These are phyloP conservation scores for Ophion ellenae DNA, from an alignment of 2,888 invertebrate genomes.

Conservation along the genomic window DNA sequence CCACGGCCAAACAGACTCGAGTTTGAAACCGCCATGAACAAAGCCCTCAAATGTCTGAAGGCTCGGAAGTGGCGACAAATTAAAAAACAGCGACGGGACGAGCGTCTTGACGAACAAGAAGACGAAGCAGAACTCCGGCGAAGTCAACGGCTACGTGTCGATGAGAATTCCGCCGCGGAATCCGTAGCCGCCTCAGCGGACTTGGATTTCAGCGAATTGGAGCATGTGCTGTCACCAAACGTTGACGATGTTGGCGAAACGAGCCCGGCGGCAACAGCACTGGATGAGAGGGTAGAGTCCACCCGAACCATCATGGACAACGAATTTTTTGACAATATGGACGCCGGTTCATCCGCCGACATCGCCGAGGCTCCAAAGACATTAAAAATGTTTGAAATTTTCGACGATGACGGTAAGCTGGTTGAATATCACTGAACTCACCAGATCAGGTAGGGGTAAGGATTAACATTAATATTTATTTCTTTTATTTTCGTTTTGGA, in stretches of 20 bases:
- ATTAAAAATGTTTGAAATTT: neutral
- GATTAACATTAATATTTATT: neutral
- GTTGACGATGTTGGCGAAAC: no score
- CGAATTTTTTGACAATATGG: no score
- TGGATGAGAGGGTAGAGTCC: no score
- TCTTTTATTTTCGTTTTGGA: neutral
- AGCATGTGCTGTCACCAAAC: no score
- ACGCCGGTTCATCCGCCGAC: no score
- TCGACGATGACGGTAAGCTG: neutral
- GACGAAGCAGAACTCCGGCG: neutral
- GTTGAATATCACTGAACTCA: neutral
- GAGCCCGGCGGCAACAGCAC: no score
- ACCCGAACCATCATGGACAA: no score
- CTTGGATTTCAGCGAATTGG: no score
- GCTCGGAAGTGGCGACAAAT: constrained; percentile 3
- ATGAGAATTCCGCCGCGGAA: neutral
- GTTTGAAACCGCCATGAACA: neutral
- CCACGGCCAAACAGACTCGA: neutral
- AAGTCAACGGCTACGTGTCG: neutral
- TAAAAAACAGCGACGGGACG: neutral
- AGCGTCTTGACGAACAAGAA: neutral
- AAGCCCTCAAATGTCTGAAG: constrained; percentile 4
- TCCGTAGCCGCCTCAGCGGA: no score
- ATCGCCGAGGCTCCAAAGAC: no score
- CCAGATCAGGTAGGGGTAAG: neutral